These are phyloP conservation scores for Cotesia vestalis DNA, from an alignment of 1,140 invertebrate species.

Conservation along the genomic window DNA sequence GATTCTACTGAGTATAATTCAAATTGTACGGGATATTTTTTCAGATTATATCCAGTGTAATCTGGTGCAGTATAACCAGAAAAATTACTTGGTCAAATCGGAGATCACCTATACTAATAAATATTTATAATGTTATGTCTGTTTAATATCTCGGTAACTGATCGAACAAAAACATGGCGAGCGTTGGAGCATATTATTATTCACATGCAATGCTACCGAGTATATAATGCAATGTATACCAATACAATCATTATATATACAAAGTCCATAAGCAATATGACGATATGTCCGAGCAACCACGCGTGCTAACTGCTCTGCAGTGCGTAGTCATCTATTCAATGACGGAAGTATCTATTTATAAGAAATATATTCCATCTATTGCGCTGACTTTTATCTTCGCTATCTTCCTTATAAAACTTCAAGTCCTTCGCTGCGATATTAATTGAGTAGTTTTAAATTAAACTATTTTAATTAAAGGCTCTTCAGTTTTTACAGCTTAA, in stretches of 20 bases:
- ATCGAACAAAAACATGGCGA: conserved; percentile 17
- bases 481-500: no score
- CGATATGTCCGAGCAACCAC: neutral
- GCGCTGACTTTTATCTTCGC: conserved; percentile 23
- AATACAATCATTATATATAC: neutral
- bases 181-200: conserved; percentile 15
- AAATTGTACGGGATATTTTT: no score
- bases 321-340: conserved; percentile 37
- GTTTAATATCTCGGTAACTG: neutral
- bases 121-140: neutral
- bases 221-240: neutral
- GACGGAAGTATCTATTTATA: conserved; percentile 57
- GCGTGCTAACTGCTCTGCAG: conserved; percentile 17
- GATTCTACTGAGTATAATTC: no score
- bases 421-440: neutral
- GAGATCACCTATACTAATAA: no score
- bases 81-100: no score
- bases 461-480: no score
- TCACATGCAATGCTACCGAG: conserved; percentile 15
- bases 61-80: no score
- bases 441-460: no score
- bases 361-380: conserved; percentile 39
- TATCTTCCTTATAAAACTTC: neutral
- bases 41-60: no score
- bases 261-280: neutral